phyloP scores from a whole-genome alignment of 1,140 invertebrate species.

The Zaprionus camerounensis region DNA sequence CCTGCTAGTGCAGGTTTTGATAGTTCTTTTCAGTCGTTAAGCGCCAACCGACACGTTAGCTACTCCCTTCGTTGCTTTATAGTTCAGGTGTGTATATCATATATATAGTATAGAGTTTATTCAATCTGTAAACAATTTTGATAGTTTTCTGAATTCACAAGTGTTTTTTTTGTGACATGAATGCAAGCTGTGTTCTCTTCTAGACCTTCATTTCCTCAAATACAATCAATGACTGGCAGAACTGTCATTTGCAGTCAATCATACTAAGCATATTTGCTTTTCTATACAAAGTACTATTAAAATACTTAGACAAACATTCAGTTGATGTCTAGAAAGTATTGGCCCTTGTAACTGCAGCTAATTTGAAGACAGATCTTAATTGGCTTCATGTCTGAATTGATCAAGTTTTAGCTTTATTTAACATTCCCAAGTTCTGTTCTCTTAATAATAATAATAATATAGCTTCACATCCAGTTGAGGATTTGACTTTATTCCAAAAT shows the following conservation, averaged over 20 bases:
- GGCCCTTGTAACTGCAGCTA: not conserved
- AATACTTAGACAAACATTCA: conserved; percentile 11
- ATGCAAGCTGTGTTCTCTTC: not conserved
- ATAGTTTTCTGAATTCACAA: not conserved
- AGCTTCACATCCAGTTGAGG: no score
- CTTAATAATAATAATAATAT: not conserved
- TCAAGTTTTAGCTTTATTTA: not conserved
- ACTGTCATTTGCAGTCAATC: conserved; percentile 15
- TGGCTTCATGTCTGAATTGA: no score
- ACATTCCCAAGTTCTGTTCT: not conserved
- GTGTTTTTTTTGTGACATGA: not conserved
- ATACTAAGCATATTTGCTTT: conserved; percentile 18
- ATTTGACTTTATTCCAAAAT: not conserved
- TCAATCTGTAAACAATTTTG: not conserved
- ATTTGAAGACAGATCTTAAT: not conserved
- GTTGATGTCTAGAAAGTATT: conserved; percentile 3
- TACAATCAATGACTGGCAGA: conserved; percentile 17
- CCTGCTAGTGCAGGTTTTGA: not conserved
- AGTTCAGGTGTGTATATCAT: conserved; percentile 12
- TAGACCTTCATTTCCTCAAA: conserved; percentile 9
- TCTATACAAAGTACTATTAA: conserved; percentile 20
- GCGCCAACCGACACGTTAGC: conserved; percentile 3
- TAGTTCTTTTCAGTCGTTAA: conserved; percentile 26
- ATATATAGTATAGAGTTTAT: not conserved
- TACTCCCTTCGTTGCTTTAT: not conserved